These are phyloP conservation scores for Drosophila austrosaltans DNA, from an alignment of 2,888 invertebrate species.

Conservation along the genomic window DNA sequence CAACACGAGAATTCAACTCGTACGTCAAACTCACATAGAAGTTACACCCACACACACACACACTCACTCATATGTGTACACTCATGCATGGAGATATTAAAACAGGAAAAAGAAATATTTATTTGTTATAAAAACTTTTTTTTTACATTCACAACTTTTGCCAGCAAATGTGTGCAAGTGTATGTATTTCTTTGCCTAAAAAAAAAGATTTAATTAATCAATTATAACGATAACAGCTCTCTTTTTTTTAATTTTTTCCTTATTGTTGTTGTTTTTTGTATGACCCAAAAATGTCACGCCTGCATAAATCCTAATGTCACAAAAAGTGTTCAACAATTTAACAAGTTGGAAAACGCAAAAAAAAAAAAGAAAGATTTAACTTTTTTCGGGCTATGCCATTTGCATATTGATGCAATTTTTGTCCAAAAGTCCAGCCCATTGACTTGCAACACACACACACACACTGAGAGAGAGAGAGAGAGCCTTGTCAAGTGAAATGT, in stretches of 20 bases:
- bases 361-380: background rate
- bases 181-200: conserved; percentile 31
- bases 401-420: conserved; percentile 53
- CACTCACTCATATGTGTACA: conserved; percentile 17
- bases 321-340: conserved; percentile 67
- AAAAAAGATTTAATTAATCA: conserved; percentile 71
- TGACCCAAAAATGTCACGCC: conserved; percentile 6
- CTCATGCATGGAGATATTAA: conserved; percentile 28
- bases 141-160: conserved; percentile 65
- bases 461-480: conserved; percentile 2
- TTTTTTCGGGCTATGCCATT: conserved; percentile 43
- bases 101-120: conserved; percentile 43
- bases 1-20: conserved; percentile 75
- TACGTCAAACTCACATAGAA: conserved; percentile 46
- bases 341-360: conserved; percentile 26
- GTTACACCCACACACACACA: conserved; percentile 23
- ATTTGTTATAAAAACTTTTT: conserved; percentile 50
- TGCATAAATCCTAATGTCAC: conserved; percentile 68
- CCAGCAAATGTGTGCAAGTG: conserved; percentile 49
- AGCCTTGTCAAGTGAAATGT: conserved; percentile 19
- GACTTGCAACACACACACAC: background rate
- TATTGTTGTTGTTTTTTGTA: background rate
- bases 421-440: background rate
- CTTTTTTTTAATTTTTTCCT: conserved; percentile 2
- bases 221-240: conserved; percentile 70